Conservation (phyloP, 2,797 vertebrate genomes). For the Borostomias antarcticus region DNA sequence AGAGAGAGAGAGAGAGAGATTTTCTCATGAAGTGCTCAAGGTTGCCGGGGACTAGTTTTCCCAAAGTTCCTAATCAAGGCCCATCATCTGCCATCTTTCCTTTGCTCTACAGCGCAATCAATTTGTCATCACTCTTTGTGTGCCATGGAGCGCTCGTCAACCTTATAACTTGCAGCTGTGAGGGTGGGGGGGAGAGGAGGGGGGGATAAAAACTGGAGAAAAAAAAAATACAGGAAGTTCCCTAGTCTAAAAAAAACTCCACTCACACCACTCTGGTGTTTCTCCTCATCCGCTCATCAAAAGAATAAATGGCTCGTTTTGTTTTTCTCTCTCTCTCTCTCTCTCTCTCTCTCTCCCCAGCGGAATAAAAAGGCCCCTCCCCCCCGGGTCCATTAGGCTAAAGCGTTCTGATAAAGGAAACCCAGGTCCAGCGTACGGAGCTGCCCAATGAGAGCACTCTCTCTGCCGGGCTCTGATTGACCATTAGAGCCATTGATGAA, state of each 20-base stretch:
- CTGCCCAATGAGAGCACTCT: slow-evolving; percentile 87
- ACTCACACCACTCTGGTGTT: slow-evolving; percentile 72
- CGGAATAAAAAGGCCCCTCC: slow-evolving; percentile 77
- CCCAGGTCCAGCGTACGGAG: slow-evolving; percentile 82
- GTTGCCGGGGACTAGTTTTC: slow-evolving; percentile 84
- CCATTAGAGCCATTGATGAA: slow-evolving; percentile 99
- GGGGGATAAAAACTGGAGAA: slow-evolving; percentile 14
- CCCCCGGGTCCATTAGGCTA: slow-evolving; percentile 89
- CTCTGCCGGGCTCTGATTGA: slow-evolving; percentile 97
- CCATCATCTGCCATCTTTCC: slow-evolving; percentile 85
- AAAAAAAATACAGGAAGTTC: slow-evolving; percentile 73
- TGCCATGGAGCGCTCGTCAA: slow-evolving; percentile 85
- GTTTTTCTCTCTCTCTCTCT: slow-evolving; percentile 31
- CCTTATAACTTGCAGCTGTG: slow-evolving; percentile 88
- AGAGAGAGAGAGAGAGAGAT: slow-evolving; percentile 28
- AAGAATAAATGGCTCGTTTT: slow-evolving; percentile 74
- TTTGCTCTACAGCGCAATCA: slow-evolving; percentile 88
- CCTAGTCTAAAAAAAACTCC: slow-evolving; percentile 70
- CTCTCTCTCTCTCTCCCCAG: slow-evolving; percentile 44
- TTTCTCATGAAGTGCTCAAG: slow-evolving; percentile 80
- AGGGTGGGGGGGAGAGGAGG: slow-evolving; percentile 46
- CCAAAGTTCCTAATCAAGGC: slow-evolving; percentile 87
- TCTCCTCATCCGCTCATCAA: slow-evolving; percentile 79
- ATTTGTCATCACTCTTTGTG: slow-evolving; percentile 91
- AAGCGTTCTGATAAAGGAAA: slow-evolving; percentile 96